Base-by-base conservation (phyloP, 2,888 invertebrate species). In the Agrochola circellaris region DNA sequence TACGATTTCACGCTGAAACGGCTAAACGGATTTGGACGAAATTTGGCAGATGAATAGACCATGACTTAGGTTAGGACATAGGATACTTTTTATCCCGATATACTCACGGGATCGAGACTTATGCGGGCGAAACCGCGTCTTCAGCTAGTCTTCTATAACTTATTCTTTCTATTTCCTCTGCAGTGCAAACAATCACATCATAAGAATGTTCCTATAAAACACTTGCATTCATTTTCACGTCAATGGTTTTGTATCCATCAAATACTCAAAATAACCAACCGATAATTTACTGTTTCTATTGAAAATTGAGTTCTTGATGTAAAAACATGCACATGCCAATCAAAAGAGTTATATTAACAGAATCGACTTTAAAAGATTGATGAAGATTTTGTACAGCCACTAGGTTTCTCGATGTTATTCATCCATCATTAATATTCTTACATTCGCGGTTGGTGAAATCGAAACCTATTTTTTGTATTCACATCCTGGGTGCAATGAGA, bases 261-360 rank as follows among this genome's bases (percentile, higher is more conserved):
- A 56, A 56, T n/a, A n/a, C n/a, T n/a, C 56, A 60, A n/a, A 65
- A 77, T 42, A 77, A 38, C 13, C 11, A 26, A 17, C 38, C 3
- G 13, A 26, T 17, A 45, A 69, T 68, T 30, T 69, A 76, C 2
- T 0, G 26, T 17, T 58, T 6, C 17, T 67, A 1, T 48, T 17
- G 20, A 67, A 78, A 67, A 26, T 68, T 68, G 6, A 58, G 56
- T 58, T 67, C 2, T 26, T 77, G 30, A 77, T 17, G 42, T 51
- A 1, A 77, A 75, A 62, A 42, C 23, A 38, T 38, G 17, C 56
- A 67, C 34, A 26, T 38, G 54, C 26, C 56, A 65, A 56, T 56
- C 78, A 66, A n/a, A 17, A 17, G n/a, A n/a, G 38, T 23, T 73
- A 26, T 42, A 75, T 74, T 13, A 6, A 42, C 38, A 30, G 15